Evolutionary conservation across 53 echinoderm and acorn worm genomes (phyloP), one percentile per base, ranked within the genome.

Genomic region (Echinometra lucunter): DNA sequence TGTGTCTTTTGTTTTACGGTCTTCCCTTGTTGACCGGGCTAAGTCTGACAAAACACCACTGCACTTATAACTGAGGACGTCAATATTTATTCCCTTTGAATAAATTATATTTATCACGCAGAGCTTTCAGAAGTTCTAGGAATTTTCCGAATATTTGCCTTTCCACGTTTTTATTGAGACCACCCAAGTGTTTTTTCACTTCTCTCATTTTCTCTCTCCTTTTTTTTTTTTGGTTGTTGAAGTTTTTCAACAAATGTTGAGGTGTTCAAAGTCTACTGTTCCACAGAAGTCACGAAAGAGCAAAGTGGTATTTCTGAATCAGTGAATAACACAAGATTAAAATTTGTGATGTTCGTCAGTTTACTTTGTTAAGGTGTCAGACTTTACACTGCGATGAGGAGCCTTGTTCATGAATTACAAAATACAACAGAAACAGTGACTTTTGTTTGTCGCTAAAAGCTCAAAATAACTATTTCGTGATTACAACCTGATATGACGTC

Each of bases 1-100:
- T 47, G 88, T 30, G 88, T 88, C 88, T 88, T 40, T 88, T 88
- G 56, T 88, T 88, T 88, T 88, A 88, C 56, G 88, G 32, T 88
- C 34, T 88, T 88, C 56, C 53, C 49, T n/a, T 88, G 56, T 88
- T 88, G 49, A 88, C 88, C 88, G 88, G 28, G 27, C n/a, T 32
- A 88, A n/a, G 53, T 38, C 56, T 4, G 15, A 17, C 27, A 35
- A 28, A 56, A 78, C 83, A 12, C 15, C 15, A 82, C 19, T 45
- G 53, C 55, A 8, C 88, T 53, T 28, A 55, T 16, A 55, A 88
- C 42, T 55, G 88, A 88, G n/a, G 55, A 34, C 88, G 30, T 88
- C 53, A 56, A 88, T 88, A 56, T 88, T 88, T 88, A 88, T 49
- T 88, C 28, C 32, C 30, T 88, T 56, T 18, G 17, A 19, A 78